A percentile compares a stretch with the other conserved stretches of the same genome.
These are phyloP conservation scores for Drosophila borborema DNA, from an alignment of 2,888 invertebrate species.

Conservation along the genomic window DNA sequence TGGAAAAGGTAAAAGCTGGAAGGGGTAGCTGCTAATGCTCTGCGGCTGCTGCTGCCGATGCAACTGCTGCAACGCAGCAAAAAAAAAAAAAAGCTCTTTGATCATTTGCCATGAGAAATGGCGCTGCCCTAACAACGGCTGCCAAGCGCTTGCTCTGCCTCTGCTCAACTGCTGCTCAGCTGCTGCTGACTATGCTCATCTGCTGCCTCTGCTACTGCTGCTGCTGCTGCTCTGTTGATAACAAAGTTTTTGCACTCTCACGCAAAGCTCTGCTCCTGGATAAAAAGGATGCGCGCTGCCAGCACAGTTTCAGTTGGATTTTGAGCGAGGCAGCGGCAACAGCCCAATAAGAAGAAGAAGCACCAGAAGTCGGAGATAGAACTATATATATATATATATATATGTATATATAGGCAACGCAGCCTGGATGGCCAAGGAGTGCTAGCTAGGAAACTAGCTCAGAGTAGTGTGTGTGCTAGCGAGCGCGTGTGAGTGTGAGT, in stretches of 20 bases:
- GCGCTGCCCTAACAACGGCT: conserved; percentile 5
- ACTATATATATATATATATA: neutral
- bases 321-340: conserved; percentile 75
- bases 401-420: conserved; percentile 19
- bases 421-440: conserved; percentile 52
- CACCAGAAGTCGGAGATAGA: conserved; percentile 25
- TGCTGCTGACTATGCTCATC: conserved; percentile 2
- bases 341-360: conserved; percentile 22
- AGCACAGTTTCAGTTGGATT: conserved; percentile 77
- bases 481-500: neutral
- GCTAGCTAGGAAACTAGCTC: conserved; percentile 74
- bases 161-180: conserved; percentile 2
- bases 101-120: conserved; percentile 56
- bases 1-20: conserved; percentile 64
- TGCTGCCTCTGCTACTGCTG: conserved; percentile 4
- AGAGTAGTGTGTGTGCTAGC: conserved; percentile 24
- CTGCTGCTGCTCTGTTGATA: conserved; percentile 45
- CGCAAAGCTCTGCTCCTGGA: conserved; percentile 54
- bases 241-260: conserved; percentile 56
- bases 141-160: conserved; percentile 1
- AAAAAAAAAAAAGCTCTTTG: conserved; percentile 59
- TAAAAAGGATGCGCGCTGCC: conserved; percentile 74
- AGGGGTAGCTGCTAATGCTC: conserved; percentile 34
- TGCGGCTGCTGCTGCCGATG: conserved; percentile 1
- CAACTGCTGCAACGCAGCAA: conserved; percentile 47